phyloP scores from a whole-genome alignment of 2,888 invertebrate genomes.

The Pollenia griseotomentosa region DNA sequence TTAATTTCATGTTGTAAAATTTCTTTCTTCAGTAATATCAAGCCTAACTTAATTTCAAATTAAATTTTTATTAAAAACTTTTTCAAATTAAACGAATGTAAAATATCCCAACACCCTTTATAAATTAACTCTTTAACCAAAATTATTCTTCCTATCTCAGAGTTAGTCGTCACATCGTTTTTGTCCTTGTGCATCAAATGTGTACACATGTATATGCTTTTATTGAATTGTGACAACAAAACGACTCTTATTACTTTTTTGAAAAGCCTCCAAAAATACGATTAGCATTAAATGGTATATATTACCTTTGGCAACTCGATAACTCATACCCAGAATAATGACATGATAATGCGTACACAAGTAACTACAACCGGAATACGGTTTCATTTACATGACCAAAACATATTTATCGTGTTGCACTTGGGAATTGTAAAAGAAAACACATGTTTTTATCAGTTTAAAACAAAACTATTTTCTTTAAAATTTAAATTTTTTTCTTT shows the following conservation, averaged over 20 bases:
- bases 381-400: slow-evolving; percentile 36
- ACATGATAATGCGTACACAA: slow-evolving; percentile 29
- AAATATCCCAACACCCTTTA: too few species aligned
- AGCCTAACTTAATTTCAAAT: too few species aligned
- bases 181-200: not conserved
- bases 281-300: slow-evolving; percentile 33
- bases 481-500: too few species aligned
- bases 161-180: not conserved
- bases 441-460: not conserved
- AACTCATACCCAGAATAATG: slow-evolving; percentile 57
- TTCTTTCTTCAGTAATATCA: too few species aligned
- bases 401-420: not conserved
- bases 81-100: too few species aligned
- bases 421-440: not conserved
- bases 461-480: too few species aligned
- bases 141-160: too few species aligned
- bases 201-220: not conserved
- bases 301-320: slow-evolving; percentile 52
- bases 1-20: too few species aligned
- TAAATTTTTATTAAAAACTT: too few species aligned
- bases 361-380: not conserved
- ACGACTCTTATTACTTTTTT: not conserved
- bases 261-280: slow-evolving; percentile 21
- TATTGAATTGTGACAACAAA: too few species aligned
- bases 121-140: too few species aligned